Base-by-base conservation (phyloP, 1,140 invertebrate species). In the Palaemon carinicauda region DNA sequence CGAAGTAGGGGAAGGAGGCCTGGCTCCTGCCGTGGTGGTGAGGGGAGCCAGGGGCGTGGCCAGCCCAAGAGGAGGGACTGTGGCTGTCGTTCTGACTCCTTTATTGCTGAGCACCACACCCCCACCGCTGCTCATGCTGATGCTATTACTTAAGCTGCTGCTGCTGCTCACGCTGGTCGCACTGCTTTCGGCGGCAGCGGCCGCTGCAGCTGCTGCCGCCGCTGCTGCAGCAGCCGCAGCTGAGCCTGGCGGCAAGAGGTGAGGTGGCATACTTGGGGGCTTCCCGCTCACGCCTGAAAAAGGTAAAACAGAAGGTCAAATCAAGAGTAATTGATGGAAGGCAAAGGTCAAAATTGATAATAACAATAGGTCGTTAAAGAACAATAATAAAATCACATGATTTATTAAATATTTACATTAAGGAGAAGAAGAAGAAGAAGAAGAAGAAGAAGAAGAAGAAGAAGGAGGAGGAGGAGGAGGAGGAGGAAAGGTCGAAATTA, bases 1-100 rank as follows among this genome's bases (percentile, higher is more conserved):
- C 3, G 91, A 87, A 52, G 91, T 90, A 56, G 91, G 90, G 50
- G 86, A 89, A 17, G 89, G 75, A 7, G 89, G 65, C n/a, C 74
- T 71, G 27, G 71, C 75, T 15, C 79, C 87, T 24, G 87, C 89
- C 52, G 80, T 80, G 21, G 83, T 87, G 33, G 86, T 87, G 53
- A 87, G 86, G 24, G 86, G 86, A 9, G 73, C 27, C 3, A 82
- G 80, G 27, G 80, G 50, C 7, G 86, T 82, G 74, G 24, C 53
- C 41, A 87, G 80, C 17, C 86, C 86, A 31, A 87, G 54, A 31
- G 86, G 86, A 15, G 80, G 86, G 29, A 87, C 86, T n/a, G 86
- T 87, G 27, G 86, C 79, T 1, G 86, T 82, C 21, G 86, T 87
- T 53, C 86, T 75, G 71, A 81, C 86, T 1, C 80, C 86, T 31